Evolutionary conservation across 1,140 invertebrate genomes (phyloP), one percentile per base, ranked within the genome.

Genomic region (Drosophila grimshawi): DNA sequence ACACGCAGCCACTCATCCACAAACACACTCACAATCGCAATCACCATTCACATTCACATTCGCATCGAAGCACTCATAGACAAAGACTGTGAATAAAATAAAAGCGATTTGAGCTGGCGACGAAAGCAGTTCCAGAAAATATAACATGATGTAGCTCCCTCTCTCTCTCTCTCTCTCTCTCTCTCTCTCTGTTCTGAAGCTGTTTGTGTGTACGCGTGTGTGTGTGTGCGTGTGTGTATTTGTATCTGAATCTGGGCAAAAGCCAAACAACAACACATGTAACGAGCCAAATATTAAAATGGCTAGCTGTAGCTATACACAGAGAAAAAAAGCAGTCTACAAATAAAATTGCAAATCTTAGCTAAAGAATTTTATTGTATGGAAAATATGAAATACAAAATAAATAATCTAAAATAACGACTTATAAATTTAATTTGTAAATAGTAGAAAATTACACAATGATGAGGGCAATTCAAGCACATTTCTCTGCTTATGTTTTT

Each of bases 61-160:
- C 49, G 6, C 55, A 60, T 10, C 11, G n/a, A 37, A 39, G 29
- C 33, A 29, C 29, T 19, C 79, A 80, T 80, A 74, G 75, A 86
- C 76, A 82, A 79, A 72, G 55, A 35, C 49, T 65, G 57, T 33
- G 57, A 32, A 41, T n/a, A 6, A 43, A 43, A 43, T 43, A 37
- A 75, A 74, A 81, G 63, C 62, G 62, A 75, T 74, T 75, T 61
- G 48, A 69, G 53, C 70, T 76, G 78, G 76, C 82, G 71, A 72
- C 78, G 71, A 76, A 85, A 85, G 77, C 66, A 81, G 73, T 48
- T 52, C 49, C 30, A 10, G 39, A 56, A 75, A 71, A 71, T 68
- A 57, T 64, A 76, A 71, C 63, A 57, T 64, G 52, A 81, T 81
- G 79, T 81, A 64, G 70, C 65, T 76, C 71, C 52, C 46, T 37